Evolutionary conservation across 2,888 invertebrate species (phyloP).

Genomic region (Eulithis prunata): DNA sequence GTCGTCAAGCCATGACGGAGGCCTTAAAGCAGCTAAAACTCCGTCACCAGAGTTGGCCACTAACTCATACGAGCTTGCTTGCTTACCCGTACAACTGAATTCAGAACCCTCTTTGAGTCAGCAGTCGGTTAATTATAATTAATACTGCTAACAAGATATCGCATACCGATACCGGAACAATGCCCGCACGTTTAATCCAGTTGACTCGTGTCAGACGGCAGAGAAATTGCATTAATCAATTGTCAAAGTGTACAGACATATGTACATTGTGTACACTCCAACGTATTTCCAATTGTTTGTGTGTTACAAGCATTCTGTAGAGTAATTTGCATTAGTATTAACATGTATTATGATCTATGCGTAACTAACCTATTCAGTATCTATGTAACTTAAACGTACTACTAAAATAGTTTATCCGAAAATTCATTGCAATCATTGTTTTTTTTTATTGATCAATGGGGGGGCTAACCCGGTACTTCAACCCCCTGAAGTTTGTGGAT

Average conservation of each 20-base stretch:
- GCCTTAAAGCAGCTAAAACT: no score
- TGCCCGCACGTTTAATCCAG: conserved; percentile 48
- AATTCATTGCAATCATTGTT: no score
- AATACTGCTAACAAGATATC: conserved; percentile 30
- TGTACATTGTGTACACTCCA: conserved; percentile 34
- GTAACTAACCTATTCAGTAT: background rate
- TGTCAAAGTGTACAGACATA: conserved; percentile 56
- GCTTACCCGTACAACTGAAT: background rate
- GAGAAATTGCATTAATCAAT: conserved; percentile 81
- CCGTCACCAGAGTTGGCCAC: no score
- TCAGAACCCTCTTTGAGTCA: background rate
- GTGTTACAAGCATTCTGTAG: background rate
- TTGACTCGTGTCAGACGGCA: conserved; percentile 55
- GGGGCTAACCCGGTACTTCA: no score
- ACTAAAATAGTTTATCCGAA: no score
- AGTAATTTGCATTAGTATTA: background rate
- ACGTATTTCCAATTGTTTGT: conserved; percentile 51
- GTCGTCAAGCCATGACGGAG: no score
- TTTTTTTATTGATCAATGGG: no score
- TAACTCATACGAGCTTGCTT: no score
- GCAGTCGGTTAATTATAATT: conserved; percentile 12
- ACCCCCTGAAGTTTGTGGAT: no score
- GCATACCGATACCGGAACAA: conserved; percentile 24
- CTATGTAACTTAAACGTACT: no score
- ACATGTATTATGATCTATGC: background rate